Evolutionary conservation across 2,113 vertebrate genomes (phyloP).

Genomic region (Pica pica): DNA sequence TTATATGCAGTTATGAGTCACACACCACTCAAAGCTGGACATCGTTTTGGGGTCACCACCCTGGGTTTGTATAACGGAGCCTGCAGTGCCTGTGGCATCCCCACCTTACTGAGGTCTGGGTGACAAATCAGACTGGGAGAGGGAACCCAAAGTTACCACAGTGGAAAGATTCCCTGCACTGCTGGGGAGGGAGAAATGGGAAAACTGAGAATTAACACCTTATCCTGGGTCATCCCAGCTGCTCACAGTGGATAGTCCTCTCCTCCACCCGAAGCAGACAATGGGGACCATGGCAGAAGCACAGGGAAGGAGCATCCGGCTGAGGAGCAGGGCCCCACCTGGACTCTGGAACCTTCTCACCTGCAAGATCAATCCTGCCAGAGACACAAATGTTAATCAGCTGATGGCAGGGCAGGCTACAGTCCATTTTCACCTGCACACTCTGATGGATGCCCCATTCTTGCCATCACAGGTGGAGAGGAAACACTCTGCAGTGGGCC

Average conservation of each 20-base stretch:
- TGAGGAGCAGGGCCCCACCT: constrained; percentile 6
- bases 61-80: background rate
- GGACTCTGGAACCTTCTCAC: constrained; percentile 61
- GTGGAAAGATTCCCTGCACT: background rate
- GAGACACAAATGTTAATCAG: constrained; percentile 66
- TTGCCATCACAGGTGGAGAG: background rate
- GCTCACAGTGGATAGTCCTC: background rate
- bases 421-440: constrained; percentile 76
- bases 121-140: background rate
- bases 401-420: constrained; percentile 30
- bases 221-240: background rate
- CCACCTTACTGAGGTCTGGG: background rate
- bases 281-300: background rate
- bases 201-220: background rate
- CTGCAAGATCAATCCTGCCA: constrained; percentile 41
- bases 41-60: fast-evolving
- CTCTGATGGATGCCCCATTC: constrained; percentile 61
- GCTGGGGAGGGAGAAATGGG: background rate
- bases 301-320: background rate
- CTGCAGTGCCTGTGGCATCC: background rate
- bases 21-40: background rate
- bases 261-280: background rate
- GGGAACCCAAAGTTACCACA: background rate
- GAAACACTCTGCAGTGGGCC: background rate
- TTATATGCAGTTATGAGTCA: background rate